Percentiles rank a stretch among this genome's conserved stretches.
phyloP scores from a whole-genome alignment of 2,888 invertebrate species.

The Papilio demoleus region DNA sequence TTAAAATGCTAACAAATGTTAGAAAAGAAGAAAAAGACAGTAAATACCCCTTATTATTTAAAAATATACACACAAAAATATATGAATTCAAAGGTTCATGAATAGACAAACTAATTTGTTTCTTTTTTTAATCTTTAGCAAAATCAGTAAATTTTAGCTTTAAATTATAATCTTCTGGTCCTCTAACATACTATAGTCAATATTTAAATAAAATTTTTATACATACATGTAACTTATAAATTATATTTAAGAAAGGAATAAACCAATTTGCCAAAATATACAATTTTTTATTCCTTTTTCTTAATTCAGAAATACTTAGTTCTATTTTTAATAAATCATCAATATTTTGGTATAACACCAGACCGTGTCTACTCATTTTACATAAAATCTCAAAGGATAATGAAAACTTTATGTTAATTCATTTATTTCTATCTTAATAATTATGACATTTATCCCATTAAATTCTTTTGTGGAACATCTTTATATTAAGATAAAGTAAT shows the following conservation, averaged over 20 bases:
- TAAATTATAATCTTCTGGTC: neutral
- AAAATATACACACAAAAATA: constrained; percentile 4
- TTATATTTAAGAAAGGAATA: constrained; percentile 22
- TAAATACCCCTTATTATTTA: neutral
- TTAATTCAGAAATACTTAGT: neutral
- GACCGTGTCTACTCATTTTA: neutral
- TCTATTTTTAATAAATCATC: neutral
- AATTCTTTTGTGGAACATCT: neutral
- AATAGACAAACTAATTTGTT: neutral
- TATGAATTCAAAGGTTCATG: neutral
- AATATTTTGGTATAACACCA: neutral
- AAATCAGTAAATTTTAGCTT: constrained; percentile 13
- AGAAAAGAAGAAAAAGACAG: neutral
- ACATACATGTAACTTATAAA: constrained; percentile 19
- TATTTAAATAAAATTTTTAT: constrained; percentile 13
- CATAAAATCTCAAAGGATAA: constrained; percentile 17
- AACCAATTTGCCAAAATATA: constrained; percentile 19
- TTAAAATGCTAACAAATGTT: neutral
- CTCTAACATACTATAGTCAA: neutral
- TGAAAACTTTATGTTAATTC: constrained; percentile 11
- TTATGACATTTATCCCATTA: constrained; percentile 5
- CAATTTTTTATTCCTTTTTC: constrained; percentile 15
- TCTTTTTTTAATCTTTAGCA: neutral
- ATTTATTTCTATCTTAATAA: constrained; percentile 20
- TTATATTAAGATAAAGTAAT: neutral